Base-by-base conservation (phyloP, 2,888 invertebrate genomes). In the Hirtodrosophila trivittata region DNA sequence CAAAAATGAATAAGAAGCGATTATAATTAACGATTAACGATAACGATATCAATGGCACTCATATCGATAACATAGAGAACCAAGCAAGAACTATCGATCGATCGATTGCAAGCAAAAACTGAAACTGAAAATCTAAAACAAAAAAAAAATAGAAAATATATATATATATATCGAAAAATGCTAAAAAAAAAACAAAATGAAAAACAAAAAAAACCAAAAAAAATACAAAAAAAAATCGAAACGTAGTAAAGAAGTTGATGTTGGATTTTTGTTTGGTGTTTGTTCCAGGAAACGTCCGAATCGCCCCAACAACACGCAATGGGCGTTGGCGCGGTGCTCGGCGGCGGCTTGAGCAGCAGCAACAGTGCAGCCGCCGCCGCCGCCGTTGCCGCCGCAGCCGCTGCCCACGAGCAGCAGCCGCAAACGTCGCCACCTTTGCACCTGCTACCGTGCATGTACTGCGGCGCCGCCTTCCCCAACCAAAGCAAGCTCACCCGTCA, bases 401-500 rank as follows among this genome's bases (percentile, higher is more conserved):
- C 71, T 66, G 82, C 75, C 52, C 81, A 81, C 41, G 86, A 87
- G 60, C 88, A 86, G 56, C 84, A 86, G 66, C 82, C 86, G 55
- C 84, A 86, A 54, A 62, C 81, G 32, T 67, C 75, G 59, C 69
- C 78, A 42, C 65, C 78, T 41, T 66, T 88, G 58, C 92, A 92
- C 71, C 91, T 94, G 89, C 95, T 94, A 92, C 94, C 94, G 90
- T 96, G 97, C 93, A 94, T 96, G 93, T 96, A 96, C 93, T 97
- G 97, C 93, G 95, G 96, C 91, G 95, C 94, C 89, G 93, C 95
- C 90, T 97, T 96, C 92, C 95, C 96, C 87, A 96, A 96, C 92
- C 96, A 96, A 93, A 96, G 95, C 93, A 96, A 96, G 93, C 93
- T 96, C 91, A 96, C 96, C 89, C 93, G 96, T 90, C 97, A 97